phyloP scores from a whole-genome alignment of 1,140 invertebrate genomes.

The Diprion similis region DNA sequence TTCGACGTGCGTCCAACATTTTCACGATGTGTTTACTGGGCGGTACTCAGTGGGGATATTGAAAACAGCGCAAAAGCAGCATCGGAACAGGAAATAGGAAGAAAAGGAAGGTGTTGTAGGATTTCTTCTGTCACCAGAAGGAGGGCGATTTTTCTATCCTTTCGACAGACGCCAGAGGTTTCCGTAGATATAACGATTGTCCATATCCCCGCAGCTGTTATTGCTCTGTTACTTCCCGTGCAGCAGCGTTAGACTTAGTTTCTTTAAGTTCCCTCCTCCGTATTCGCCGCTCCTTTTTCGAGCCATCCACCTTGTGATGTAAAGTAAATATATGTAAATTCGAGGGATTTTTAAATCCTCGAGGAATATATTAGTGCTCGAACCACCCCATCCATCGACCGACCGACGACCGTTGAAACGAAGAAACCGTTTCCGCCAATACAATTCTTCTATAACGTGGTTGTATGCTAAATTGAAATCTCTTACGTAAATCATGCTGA shows the following conservation, averaged over 20 bases:
- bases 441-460: constrained; percentile 14
- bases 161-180: too few relatives aligned
- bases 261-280: background rate
- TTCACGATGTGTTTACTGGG: too few relatives aligned
- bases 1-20: too few relatives aligned
- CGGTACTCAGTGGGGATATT: too few relatives aligned
- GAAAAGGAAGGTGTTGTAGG: too few relatives aligned
- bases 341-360: constrained; percentile 10
- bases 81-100: too few relatives aligned
- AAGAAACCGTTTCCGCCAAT: constrained; percentile 9
- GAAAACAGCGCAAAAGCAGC: too few relatives aligned
- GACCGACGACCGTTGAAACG: too few relatives aligned
- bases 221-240: background rate
- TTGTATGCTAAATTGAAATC: constrained; percentile 40
- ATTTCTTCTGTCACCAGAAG: too few relatives aligned
- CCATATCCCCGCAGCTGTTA: too few relatives aligned
- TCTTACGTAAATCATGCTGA: constrained; percentile 44
- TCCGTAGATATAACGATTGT: too few relatives aligned
- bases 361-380: constrained; percentile 8
- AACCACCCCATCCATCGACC: background rate
- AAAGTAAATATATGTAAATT: constrained; percentile 13
- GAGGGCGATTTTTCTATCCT: too few relatives aligned
- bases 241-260: background rate
- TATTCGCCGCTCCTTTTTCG: background rate
- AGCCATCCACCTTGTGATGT: background rate